Evolutionary conservation across 30 jellyfish, hydroid and myxozoan species (phyloP), one percentile per base, ranked within the genome.

Genomic region (Calvadosia cruxmelitensis): DNA sequence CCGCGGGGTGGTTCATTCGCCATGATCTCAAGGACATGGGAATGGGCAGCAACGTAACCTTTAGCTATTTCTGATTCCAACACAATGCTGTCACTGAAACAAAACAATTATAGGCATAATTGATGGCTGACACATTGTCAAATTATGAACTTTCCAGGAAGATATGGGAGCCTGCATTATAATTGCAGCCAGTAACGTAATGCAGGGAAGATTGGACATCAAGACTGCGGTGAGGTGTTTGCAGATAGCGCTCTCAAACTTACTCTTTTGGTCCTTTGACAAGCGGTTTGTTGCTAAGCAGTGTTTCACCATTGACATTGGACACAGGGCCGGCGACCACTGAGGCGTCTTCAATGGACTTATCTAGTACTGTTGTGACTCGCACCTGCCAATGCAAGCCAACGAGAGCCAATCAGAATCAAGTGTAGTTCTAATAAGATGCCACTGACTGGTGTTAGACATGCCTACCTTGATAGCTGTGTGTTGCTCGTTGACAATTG

Each of bases 41-140:
- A 31, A 71, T 87, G 80, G 27, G 97, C 97, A 70, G 94, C 94
- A 67, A 80, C 64, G 83, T 87, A 87, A 48, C 94, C 97, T 69
- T 85, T 76, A 27, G 94, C 97, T 64, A 87, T 84, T 0, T 80
- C 94, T 2, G 93, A 83, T 30, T 78, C 93, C 27, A 87, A 66
- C n/a, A 80, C 61, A 30, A 87, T 72, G 82, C 66, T 71, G 70
- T 87, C 97, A 50, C 91, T 77, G 66, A 25, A 69, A 33, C 35
- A 29, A 16, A 57, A 12, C 15, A 42, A 20, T 42, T n/a, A n/a
- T n/a, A n/a, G n/a, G n/a, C n/a, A n/a, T n/a, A n/a, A n/a, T n/a
- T n/a, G n/a, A n/a, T n/a, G n/a, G n/a, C n/a, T n/a, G n/a, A n/a
- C n/a, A n/a, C n/a, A n/a, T n/a, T n/a, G n/a, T n/a, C n/a, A n/a